Evolutionary conservation across 2,797 vertebrate genomes (phyloP).

Genomic region (Gouania willdenowi): DNA sequence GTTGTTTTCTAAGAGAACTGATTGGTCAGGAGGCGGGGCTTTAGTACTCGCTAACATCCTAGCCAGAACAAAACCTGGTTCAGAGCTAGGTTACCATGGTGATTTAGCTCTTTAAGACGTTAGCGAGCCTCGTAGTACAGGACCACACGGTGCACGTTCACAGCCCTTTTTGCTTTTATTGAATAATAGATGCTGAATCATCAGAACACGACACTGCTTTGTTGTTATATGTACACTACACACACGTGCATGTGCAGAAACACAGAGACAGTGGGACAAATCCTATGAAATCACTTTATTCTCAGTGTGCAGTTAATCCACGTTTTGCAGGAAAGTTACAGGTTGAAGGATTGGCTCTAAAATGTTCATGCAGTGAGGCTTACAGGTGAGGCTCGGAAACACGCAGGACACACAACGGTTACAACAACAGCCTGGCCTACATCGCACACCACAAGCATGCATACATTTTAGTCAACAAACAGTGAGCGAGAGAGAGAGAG

Average conservation of each 20-base stretch:
- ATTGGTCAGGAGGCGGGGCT: no score
- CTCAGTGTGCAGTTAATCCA: slow-evolving; percentile 93
- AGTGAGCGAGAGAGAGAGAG: slow-evolving; percentile 46
- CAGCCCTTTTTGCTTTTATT: slow-evolving; percentile 73
- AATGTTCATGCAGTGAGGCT: slow-evolving; percentile 89
- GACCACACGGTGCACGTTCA: slow-evolving; percentile 62
- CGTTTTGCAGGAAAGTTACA: slow-evolving; percentile 83
- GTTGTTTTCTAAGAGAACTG: no score
- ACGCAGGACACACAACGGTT: slow-evolving; percentile 78
- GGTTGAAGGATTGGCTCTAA: slow-evolving; percentile 75
- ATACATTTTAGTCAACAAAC: slow-evolving; percentile 72
- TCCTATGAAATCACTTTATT: slow-evolving; percentile 87
- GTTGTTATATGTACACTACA: slow-evolving; percentile 7
- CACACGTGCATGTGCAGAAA: slow-evolving; percentile 53
- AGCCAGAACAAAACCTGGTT: no score
- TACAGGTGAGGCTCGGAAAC: slow-evolving; percentile 78
- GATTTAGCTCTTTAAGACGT: no score
- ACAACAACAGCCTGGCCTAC: slow-evolving; percentile 76
- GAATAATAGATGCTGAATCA: slow-evolving; percentile 23
- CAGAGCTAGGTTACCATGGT: no score
- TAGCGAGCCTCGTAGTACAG: no score
- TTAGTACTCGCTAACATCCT: no score
- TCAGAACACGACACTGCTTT: slow-evolving; percentile 12
- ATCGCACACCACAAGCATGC: slow-evolving; percentile 80
- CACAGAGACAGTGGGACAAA: slow-evolving; percentile 68